These are phyloP conservation scores for Parotocinclus haroldoi DNA, from an alignment of 2,797 vertebrate species.

Conservation along the genomic window DNA sequence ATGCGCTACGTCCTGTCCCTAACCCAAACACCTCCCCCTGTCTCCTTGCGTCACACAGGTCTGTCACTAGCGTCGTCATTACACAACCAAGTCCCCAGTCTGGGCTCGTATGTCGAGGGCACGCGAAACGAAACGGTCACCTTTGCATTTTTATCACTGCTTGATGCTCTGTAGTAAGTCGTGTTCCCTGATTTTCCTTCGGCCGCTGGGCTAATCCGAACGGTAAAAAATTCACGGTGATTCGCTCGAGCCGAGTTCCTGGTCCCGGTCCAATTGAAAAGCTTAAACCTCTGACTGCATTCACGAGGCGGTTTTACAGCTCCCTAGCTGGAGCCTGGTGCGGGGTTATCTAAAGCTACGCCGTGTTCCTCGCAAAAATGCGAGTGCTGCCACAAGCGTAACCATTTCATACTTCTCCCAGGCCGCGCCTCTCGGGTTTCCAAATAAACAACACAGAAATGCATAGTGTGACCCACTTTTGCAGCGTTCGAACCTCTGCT, in stretches of 20 bases:
- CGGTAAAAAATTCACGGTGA: neutral
- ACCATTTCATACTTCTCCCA: conserved; percentile 48
- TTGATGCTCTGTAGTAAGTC: too few relatives aligned
- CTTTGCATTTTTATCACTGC: neutral
- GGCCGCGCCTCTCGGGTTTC: neutral
- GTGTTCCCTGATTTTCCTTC: too few relatives aligned
- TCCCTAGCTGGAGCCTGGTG: conserved; percentile 23
- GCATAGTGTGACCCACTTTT: neutral
- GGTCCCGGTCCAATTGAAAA: conserved; percentile 15
- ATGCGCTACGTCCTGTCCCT: neutral
- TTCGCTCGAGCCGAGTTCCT: neutral
- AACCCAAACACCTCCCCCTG: conserved; percentile 1
- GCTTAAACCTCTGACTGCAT: conserved; percentile 41
- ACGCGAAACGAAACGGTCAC: neutral
- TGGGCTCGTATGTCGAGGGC: neutral
- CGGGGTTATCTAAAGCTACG: conserved; percentile 40
- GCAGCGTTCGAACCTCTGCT: neutral
- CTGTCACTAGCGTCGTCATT: neutral
- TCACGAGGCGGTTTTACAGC: conserved; percentile 18
- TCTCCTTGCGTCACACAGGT: conserved; percentile 13
- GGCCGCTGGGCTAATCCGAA: too few relatives aligned
- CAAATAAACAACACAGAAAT: conserved; percentile 1
- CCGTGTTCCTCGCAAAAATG: conserved; percentile 66
- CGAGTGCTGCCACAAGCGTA: conserved; percentile 11
- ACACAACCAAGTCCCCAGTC: too few relatives aligned